Conservation (phyloP, 1,140 invertebrate species). For the Centruroides sculpturatus region DNA sequence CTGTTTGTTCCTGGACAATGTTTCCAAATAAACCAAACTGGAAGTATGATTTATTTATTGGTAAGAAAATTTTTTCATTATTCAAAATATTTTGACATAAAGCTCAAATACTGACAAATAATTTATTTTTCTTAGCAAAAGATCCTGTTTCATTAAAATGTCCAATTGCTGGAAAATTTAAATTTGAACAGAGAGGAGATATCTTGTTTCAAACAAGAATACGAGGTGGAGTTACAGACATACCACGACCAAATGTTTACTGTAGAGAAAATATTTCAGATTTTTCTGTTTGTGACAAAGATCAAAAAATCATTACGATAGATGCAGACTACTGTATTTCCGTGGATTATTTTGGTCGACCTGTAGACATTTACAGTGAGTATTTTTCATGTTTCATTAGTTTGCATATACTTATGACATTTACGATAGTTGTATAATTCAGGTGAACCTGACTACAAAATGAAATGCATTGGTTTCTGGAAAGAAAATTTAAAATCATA, state of each 20-base stretch:
- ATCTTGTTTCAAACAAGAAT: constrained; percentile 81
- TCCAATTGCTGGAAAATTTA: constrained; percentile 90
- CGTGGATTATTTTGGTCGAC: constrained; percentile 84
- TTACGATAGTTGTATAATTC: constrained; percentile 12
- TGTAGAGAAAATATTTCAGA: constrained; percentile 90
- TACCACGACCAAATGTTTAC: constrained; percentile 78
- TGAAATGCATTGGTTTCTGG: constrained; percentile 96
- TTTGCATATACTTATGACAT: background rate
- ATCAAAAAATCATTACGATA: constrained; percentile 82
- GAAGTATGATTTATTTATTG: constrained; percentile 73
- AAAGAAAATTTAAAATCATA: constrained; percentile 96
- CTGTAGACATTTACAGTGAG: constrained; percentile 81
- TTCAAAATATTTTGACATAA: background rate
- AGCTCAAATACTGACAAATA: background rate
- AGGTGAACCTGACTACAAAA: constrained; percentile 87
- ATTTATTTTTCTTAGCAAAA: constrained; percentile 45
- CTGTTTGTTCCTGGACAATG: constrained; percentile 85
- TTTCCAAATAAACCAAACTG: constrained; percentile 69
- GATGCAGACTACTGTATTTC: constrained; percentile 91
- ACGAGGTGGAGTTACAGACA: constrained; percentile 80
- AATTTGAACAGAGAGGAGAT: constrained; percentile 76
- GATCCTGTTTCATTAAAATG: constrained; percentile 84
- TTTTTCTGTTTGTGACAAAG: constrained; percentile 80
- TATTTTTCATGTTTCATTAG: constrained; percentile 8
- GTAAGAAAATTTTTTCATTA: constrained; percentile 23